These are phyloP conservation scores for Eurypyga helias DNA, from an alignment of 2,113 vertebrate genomes.

Conservation along the genomic window DNA sequence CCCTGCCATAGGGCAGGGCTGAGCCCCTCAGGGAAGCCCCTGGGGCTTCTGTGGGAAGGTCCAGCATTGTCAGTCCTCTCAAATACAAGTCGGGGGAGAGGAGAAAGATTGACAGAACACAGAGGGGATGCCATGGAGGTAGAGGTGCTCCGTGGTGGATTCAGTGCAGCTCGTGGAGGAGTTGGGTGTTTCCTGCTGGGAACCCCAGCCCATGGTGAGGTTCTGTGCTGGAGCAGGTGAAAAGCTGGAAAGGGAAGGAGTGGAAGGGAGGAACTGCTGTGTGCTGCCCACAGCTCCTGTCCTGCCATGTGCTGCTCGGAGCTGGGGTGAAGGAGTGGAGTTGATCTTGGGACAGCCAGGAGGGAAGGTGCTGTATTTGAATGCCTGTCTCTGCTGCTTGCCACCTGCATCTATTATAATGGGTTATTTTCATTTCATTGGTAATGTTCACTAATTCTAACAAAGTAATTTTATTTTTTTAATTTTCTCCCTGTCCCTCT, in stretches of 20 bases:
- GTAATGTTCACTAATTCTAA: neutral
- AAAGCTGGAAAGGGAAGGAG: rapidly evolving
- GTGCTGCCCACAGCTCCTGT: rapidly evolving
- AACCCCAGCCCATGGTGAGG: neutral
- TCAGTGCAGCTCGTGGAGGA: rapidly evolving
- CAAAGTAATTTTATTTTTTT: neutral
- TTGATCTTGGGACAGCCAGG: neutral
- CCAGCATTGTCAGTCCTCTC: no score
- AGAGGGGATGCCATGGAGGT: rapidly evolving
- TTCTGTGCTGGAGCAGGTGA: rapidly evolving
- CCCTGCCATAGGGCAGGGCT: neutral
- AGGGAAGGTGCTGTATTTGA: neutral
- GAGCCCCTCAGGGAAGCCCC: rapidly evolving
- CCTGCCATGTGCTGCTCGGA: rapidly evolving
- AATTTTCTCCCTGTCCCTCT: rapidly evolving
- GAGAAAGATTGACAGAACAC: neutral
- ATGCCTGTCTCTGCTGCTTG: neutral
- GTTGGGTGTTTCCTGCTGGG: rapidly evolving
- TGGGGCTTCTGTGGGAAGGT: neutral
- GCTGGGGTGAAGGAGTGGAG: rapidly evolving
- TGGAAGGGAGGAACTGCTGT: rapidly evolving
- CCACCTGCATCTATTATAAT: neutral
- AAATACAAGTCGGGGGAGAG: no score
- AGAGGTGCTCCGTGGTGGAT: neutral
- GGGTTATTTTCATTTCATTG: neutral